Evolutionary conservation across 2,888 invertebrate genomes (phyloP), one percentile per base, ranked within the genome.

Genomic region (Oscheius sp.): DNA sequence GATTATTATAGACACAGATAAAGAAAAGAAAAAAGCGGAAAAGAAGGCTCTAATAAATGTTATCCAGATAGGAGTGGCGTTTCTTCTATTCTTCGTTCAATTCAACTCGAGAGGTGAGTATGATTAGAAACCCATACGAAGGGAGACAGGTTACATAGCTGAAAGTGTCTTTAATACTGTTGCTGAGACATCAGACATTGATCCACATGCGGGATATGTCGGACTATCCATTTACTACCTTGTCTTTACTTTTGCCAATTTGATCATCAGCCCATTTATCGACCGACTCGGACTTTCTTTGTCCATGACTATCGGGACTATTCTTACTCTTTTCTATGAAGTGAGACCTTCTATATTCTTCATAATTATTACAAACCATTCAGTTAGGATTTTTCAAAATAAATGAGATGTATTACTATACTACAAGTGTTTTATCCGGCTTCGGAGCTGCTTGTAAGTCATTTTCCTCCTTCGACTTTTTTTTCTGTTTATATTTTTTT

Each of bases 381-480:
- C 33, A 67, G 67, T 24, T 41, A 12, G 81, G 81, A 9, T 81
- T 81, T 61, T 65, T 81, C 41, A 63, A 70, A 56, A 49, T 81
- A 24, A 81, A 82, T 38, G 66, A 70, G 33, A 20, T 38, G n/a
- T 82, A 71, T 49, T 54, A 82, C 38, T 80, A 70, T 61, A 26
- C 59, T 5, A 77, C 80, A 1, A 80, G 77, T 22, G 78, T 70
- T 2, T 30, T 80, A 30, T 38, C 80, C 1, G 82, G 82, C 8
- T 63, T 81, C 26, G 78, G 78, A 20, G 76, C 86, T 78, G 68
- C 80, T 88, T 88, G 68, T 64, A 30, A 3, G 59, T 61, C 24
- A 12, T 26, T 45, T 17, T 14, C n/a, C 28, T n/a, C 12, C 9
- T 6, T 45, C n/a, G n/a, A n/a, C n/a, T n/a, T n/a, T n/a, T n/a